Evolutionary conservation across 2,888 invertebrate genomes (phyloP), one percentile per base, ranked within the genome.

Genomic region (Octodonta nipae): DNA sequence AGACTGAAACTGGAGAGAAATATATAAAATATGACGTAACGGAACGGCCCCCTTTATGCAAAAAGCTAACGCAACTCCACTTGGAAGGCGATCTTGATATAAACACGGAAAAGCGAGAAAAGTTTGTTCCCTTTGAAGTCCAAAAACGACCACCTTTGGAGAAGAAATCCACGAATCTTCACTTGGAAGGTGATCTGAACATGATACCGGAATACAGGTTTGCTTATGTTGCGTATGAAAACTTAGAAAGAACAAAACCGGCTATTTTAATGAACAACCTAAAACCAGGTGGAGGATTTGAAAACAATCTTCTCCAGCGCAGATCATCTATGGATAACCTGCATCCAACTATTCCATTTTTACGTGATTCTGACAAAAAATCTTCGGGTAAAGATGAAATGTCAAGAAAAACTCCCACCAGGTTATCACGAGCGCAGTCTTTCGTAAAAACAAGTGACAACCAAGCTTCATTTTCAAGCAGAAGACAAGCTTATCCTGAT

Each of bases 1-100:
- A 57, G 44, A 67, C 68, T 26, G 69, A 70, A 45, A 66, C 61
- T 42, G 56, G 61, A 32, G 66, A 66, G 20, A 61, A 67, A 42
- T 68, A 61, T 46, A 52, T 65, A 3, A 61, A 64, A 5, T 64
- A 63, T 40, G 58, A 64, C 2, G 60, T 62, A 4, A 57, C 57
- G 12, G 51, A 58, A 36, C 54, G 66, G 37, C 64, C 67, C 43
- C 43, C 57, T 46, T 34, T 62, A 45, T 47, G 62, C 50, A 58
- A 60, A 39, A 56, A 58, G 38, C 46, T 55, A 20, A 63, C 66
- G 2, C 64, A 66, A 40, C 48, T 70, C 4, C 66, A 61, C 37
- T 49, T 70, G 28, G 68, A 70, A 44, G 68, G 70, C 3, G 61
- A 64, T 13, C 33, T 52, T 24, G 43, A 52, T 29, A 48, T 46